Percentiles rank a stretch among this genome's conserved stretches.
These are phyloP conservation scores for Ifrita kowaldi DNA, from an alignment of 2,113 vertebrate species.

Conservation along the genomic window DNA sequence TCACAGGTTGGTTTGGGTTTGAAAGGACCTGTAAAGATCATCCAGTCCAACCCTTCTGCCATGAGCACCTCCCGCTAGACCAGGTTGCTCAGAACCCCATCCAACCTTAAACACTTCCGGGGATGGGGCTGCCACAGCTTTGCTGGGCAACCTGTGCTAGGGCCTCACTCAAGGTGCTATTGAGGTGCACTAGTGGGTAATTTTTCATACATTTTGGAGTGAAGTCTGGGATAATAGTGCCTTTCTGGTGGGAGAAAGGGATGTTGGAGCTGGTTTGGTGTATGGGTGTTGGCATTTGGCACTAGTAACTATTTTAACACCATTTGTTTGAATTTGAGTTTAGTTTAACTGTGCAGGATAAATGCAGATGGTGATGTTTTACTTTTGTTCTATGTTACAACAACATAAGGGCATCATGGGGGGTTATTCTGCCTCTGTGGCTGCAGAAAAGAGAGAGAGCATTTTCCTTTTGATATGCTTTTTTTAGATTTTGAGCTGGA, in stretches of 20 bases:
- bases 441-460: background rate
- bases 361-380: background rate
- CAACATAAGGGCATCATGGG: fast-evolving
- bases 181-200: background rate
- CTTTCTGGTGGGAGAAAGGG: background rate
- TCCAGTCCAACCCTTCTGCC: background rate
- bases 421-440: background rate
- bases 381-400: background rate
- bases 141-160: background rate
- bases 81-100: background rate
- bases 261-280: background rate
- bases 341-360: background rate
- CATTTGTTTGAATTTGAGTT: background rate
- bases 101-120: background rate
- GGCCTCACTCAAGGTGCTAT: fast-evolving
- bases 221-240: background rate
- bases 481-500: background rate
- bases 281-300: background rate
- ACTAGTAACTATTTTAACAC: background rate
- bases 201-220: background rate
- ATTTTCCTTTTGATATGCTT: background rate
- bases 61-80: background rate
- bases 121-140: background rate
- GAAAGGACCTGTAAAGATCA: background rate
- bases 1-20: background rate